phyloP scores from a whole-genome alignment of 1,140 invertebrate genomes.

The Galleria mellonella region DNA sequence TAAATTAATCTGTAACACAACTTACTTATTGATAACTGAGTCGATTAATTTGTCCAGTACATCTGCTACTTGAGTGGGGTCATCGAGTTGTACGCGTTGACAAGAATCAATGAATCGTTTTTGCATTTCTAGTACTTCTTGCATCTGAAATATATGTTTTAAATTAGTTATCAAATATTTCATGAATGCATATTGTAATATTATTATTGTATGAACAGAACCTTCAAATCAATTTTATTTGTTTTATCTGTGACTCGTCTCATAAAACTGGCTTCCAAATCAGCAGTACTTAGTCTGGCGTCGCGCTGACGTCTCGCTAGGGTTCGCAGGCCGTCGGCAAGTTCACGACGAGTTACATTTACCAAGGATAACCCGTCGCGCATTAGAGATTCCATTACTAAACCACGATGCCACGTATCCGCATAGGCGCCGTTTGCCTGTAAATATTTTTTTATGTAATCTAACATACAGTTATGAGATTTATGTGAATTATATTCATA shows the following conservation, averaged over 20 bases:
- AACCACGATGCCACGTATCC: conserved; percentile 73
- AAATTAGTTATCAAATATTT: no score
- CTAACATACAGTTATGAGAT: no score
- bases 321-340: conserved; percentile 73
- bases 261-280: conserved; percentile 42
- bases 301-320: conserved; percentile 56
- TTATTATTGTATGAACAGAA: conserved; percentile 1
- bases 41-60: conserved; percentile 76
- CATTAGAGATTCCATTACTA: conserved; percentile 65
- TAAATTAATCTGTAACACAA: no score
- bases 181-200: no score
- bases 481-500: no score
- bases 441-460: not conserved
- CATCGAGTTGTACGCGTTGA: conserved; percentile 76
- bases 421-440: conserved; percentile 76
- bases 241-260: conserved; percentile 48
- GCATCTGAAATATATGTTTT: conserved; percentile 37
- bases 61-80: conserved; percentile 73
- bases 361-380: conserved; percentile 66
- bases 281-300: conserved; percentile 35
- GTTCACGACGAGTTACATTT: conserved; percentile 73
- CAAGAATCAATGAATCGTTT: conserved; percentile 77
- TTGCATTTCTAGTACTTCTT: conserved; percentile 75
- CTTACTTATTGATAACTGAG: conserved; percentile 75
- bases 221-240: conserved; percentile 51